A percentile compares a stretch with the other conserved stretches of the same genome.
Evolutionary conservation across 2,113 vertebrate genomes (phyloP).

Genomic region (Charadrius vociferus): DNA sequence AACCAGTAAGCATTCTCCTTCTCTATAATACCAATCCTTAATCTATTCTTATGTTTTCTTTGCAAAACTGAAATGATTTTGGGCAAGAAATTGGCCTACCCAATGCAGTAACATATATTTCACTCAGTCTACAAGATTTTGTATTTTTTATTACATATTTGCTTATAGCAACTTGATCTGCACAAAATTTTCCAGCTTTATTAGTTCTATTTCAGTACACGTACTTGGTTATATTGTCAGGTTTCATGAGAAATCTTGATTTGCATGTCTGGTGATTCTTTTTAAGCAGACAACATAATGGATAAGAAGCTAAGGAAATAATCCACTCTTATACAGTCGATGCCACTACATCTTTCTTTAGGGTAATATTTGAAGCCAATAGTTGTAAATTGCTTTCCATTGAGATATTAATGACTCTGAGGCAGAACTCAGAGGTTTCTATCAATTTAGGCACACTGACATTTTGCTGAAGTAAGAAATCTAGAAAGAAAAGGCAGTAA

Average conservation of each 20-base stretch:
- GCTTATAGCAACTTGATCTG: not conserved
- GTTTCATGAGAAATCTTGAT: not conserved
- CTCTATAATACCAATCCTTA: not conserved
- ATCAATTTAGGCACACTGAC: not conserved
- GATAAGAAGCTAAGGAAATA: not conserved
- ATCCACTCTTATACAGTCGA: not conserved
- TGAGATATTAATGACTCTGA: not conserved
- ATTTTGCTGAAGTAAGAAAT: not conserved
- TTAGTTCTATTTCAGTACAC: not conserved
- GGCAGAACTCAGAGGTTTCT: not conserved
- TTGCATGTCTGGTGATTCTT: not conserved
- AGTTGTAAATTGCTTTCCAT: not conserved
- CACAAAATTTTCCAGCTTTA: not conserved
- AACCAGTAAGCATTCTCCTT: not conserved
- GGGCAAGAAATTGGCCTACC: not conserved
- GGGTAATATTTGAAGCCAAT: not conserved
- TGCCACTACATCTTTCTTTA: not conserved
- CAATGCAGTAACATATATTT: not conserved
- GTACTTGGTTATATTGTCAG: not conserved
- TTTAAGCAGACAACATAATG: not conserved
- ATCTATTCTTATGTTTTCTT: not conserved
- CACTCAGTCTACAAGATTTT: not conserved
- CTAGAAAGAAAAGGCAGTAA: not conserved
- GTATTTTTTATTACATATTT: not conserved
- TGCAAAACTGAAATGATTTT: not conserved